phyloP scores from a whole-genome alignment of 2,113 vertebrate genomes.

The Lethenteron reissneri region DNA sequence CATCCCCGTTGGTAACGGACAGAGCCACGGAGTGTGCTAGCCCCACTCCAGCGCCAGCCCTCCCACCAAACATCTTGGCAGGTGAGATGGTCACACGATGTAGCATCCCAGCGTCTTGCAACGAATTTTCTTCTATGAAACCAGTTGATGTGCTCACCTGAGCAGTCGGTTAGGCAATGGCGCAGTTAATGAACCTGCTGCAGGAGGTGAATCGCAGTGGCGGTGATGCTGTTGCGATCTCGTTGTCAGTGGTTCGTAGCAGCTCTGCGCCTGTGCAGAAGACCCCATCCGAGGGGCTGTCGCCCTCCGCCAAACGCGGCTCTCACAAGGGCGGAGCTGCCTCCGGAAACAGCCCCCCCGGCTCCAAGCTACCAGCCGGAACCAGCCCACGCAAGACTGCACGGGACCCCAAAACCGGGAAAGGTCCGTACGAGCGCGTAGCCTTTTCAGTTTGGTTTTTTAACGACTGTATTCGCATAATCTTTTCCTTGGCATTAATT shows the following conservation, averaged over 20 bases:
- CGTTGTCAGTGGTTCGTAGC: slow-evolving; percentile 47
- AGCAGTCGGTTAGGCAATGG: no score
- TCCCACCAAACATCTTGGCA: not conserved
- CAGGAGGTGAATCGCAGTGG: no score
- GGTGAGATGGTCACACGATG: no score
- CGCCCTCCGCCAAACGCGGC: slow-evolving; percentile 77
- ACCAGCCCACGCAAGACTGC: slow-evolving; percentile 90
- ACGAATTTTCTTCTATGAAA: no score
- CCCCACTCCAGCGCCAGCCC: slow-evolving; percentile 31
- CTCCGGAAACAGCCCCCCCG: slow-evolving; percentile 73
- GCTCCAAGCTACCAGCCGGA: slow-evolving; percentile 39
- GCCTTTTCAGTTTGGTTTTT: no score
- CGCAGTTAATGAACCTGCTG: no score
- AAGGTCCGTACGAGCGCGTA: slow-evolving; percentile 32
- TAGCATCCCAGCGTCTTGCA: no score
- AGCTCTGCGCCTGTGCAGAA: slow-evolving; percentile 63
- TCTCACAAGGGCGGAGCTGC: slow-evolving; percentile 38
- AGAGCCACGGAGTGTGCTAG: slow-evolving; percentile 59
- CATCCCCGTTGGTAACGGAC: slow-evolving; percentile 85
- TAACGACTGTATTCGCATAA: not conserved
- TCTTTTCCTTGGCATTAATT: no score
- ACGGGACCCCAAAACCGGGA: slow-evolving; percentile 90
- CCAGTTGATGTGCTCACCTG: no score
- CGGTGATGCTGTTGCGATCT: no score
- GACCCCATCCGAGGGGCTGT: slow-evolving; percentile 87